phyloP scores from a whole-genome alignment of 2,888 invertebrate species.

The Pomacea canaliculata region DNA sequence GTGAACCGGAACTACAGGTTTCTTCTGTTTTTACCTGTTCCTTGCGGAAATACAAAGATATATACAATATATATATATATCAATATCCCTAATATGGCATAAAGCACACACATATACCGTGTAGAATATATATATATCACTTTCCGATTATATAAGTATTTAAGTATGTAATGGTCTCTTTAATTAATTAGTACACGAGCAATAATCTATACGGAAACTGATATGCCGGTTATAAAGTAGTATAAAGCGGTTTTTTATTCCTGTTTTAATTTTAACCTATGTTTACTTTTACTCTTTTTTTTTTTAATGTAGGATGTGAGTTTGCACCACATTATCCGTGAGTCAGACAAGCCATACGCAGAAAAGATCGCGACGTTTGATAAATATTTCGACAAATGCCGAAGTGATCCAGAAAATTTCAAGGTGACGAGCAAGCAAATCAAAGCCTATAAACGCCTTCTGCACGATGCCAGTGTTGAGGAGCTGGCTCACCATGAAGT shows the following conservation, averaged over 20 bases:
- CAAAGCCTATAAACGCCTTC: constrained; percentile 33
- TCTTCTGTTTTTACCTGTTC: background rate
- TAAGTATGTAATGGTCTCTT: no score
- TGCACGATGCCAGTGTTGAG: constrained; percentile 36
- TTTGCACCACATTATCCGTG: constrained; percentile 46
- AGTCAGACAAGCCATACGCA: constrained; percentile 29
- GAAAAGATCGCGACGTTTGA: constrained; percentile 31
- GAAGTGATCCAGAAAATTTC: background rate
- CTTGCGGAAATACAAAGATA: no score
- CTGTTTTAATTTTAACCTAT: no score
- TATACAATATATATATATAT: no score
- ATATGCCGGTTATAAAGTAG: no score
- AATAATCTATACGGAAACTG: no score
- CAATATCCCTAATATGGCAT: no score
- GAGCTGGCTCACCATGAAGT: constrained; percentile 43
- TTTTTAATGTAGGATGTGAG: constrained; percentile 30
- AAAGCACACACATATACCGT: no score
- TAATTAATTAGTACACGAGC: background rate
- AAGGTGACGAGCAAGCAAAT: constrained; percentile 26
- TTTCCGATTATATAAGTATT: no score
- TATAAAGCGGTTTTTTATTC: no score
- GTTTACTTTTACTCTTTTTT: no score
- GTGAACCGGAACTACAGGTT: constrained; percentile 30
- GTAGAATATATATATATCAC: no score
- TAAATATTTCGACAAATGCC: constrained; percentile 19